Base-by-base conservation (phyloP, 2,113 vertebrate species). In the Neolamprologus toae region DNA sequence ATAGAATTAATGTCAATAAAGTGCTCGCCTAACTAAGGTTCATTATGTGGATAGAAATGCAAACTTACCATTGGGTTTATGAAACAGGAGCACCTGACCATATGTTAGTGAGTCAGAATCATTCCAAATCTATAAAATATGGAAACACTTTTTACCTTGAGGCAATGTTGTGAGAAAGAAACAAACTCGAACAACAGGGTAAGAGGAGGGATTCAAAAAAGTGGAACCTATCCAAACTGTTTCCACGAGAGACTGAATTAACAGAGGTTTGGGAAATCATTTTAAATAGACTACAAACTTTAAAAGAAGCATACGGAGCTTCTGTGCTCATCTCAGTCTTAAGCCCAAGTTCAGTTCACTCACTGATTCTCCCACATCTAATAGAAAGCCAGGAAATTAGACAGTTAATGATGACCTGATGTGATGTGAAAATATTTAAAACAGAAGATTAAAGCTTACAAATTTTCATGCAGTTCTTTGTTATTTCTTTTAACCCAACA, bases 191-290 rank as follows among this genome's bases (percentile, higher is more conserved):
- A 73, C 21, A 73, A 45, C 14, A 11, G 68, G 21, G 21, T 73
- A 26, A 16, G 14, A 45, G 14, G 37, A 73, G 40, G 21, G 9
- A 45, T 10, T 73, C 14, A 28, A 45, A 73, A 45, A 73, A 73
- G 40, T 40, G 12, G 2, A 68, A 68, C 4, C 11, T 68, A 0
- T 68, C 7, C 11, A 47, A 45, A 47, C 5, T 26, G 8, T 45
- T 73, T 73, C 37, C 66, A 0, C 3, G 0, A 0, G 13, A 0
- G 68, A 26, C 40, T 45, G 21, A 9, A 26, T 45, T 45, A 45
- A 45, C 13, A 4, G 21, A 6, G 21, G 40, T 10, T 45, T 23
- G 5, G 40, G 13, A 73, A 45, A 45, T 45, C 13, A 17, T 73
- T 73, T 73, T 9, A 45, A 45, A 47, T 45, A 73, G 40, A 45